phyloP scores from a whole-genome alignment of 1,140 invertebrate genomes.

The Coboldia fuscipes region DNA sequence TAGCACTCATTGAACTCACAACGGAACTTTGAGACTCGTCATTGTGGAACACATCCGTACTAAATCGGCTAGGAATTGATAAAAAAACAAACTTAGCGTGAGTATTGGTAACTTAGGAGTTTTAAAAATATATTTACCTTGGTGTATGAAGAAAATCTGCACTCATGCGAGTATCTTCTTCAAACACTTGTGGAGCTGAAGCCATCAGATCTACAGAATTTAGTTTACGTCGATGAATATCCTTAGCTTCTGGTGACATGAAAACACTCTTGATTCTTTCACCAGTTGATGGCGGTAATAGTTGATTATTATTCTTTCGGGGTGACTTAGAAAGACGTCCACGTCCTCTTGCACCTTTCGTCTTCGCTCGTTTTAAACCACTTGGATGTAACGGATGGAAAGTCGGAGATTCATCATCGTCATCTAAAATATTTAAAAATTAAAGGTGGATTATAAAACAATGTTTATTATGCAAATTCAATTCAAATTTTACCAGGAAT shows the following conservation, averaged over 20 bases:
- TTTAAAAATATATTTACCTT: conserved; percentile 5
- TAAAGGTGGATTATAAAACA: too few species aligned
- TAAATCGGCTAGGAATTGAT: conserved; percentile 7
- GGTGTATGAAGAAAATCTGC: conserved; percentile 33
- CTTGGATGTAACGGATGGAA: neutral
- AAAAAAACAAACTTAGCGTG: too few species aligned
- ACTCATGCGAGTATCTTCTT: conserved; percentile 76
- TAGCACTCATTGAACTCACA: conserved; percentile 34
- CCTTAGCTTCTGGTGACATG: conserved; percentile 1
- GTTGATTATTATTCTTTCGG: neutral
- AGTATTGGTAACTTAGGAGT: too few species aligned
- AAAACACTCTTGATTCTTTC: conserved; percentile 3
- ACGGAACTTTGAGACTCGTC: conserved; percentile 62
- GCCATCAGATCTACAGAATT: neutral
- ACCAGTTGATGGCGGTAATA: conserved; percentile 5
- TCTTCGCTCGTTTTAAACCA: neutral
- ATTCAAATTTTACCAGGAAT: neutral
- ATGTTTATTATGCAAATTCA: neutral
- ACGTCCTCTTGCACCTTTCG: neutral
- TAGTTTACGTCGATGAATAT: neutral
- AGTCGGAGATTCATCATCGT: conserved; percentile 1
- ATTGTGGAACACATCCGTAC: conserved; percentile 33
- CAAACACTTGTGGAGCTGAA: conserved; percentile 39
- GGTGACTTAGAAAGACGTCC: neutral
- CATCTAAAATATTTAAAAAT: too few species aligned